A percentile compares a stretch with the other conserved stretches of the same genome.
These are phyloP conservation scores for Myotis findleyi DNA, from an alignment of 2,797 vertebrate genomes.

Conservation along the genomic window DNA sequence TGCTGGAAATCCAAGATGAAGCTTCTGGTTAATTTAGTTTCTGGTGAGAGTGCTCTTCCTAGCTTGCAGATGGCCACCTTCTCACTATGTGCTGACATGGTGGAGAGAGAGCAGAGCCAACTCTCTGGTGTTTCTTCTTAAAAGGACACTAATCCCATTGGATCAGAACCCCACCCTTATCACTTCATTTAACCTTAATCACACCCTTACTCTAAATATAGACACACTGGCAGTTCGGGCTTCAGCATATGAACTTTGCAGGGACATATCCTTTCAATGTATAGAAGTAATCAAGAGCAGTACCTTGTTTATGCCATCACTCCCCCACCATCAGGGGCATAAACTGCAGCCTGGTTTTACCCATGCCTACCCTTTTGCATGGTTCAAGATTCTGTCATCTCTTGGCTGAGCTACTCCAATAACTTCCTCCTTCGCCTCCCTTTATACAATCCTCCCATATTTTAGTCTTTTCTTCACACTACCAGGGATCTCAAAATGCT, in stretches of 20 bases:
- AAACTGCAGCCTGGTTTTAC: neutral
- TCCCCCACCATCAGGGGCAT: neutral
- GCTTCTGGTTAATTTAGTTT: neutral
- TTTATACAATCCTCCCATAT: neutral
- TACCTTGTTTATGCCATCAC: neutral
- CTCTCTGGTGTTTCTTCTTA: neutral
- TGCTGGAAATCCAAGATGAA: neutral
- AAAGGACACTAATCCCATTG: neutral
- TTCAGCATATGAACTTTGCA: neutral
- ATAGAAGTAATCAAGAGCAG: neutral
- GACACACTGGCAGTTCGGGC: neutral
- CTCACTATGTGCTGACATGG: neutral
- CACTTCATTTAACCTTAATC: neutral
- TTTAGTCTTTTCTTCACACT: neutral
- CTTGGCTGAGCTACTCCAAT: neutral
- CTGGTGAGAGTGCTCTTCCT: neutral
- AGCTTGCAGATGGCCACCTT: neutral
- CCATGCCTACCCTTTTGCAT: neutral
- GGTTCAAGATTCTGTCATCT: neutral
- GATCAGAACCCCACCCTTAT: neutral
- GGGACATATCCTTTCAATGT: neutral
- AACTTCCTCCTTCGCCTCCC: neutral
- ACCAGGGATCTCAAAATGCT: neutral
- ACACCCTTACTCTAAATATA: neutral
- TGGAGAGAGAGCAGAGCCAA: neutral